Evolutionary conservation across 2,888 invertebrate species (phyloP), one percentile per base, ranked within the genome.

Genomic region (Cremastobaeus sp.): DNA sequence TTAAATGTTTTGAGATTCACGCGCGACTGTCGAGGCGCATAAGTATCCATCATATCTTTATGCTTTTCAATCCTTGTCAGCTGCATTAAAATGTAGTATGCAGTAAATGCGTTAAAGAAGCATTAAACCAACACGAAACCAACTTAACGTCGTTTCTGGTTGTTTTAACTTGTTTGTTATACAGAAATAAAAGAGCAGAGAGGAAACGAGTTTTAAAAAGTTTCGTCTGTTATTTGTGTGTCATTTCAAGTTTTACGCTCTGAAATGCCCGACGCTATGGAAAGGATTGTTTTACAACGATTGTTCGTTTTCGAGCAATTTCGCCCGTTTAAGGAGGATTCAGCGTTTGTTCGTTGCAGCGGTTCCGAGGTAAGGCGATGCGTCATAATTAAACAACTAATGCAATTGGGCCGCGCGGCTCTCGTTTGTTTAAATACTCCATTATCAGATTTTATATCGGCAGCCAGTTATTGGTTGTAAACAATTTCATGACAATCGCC

Each of bases 251-350:
- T 20, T 17, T 11, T 14, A 17, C 30, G 21, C 43, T 41, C 20
- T 32, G 50, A 17, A 43, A 62, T 52, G 34, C 21, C 28, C 21
- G 4, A 20, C 37, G 14, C 18, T 28, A 48, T 39, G 11, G 30
- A 35, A 34, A 43, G 34, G 41, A 62, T 62, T 62, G 52, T 43
- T 52, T 43, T 45, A 45, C 45, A 47, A 47, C 39, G 54, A 65
- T 54, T 32, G 54, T 54, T 65, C 39, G 54, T 65, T 65, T 65
- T 54, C 47, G 54, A n/a, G n/a, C n/a, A n/a, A 54, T 37, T 52
- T 64, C 43, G 28, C 39, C 50, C 21, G 48, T 35, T 50, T 20
- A 45, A 64, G 45, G 28, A 35, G 52, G 52, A n/a, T 43, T 9
- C 28, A 45, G 52, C 35, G 45, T 64, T 52, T 64, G 54, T 52